These are phyloP conservation scores for Leucopsar rothschildi DNA, from an alignment of 2,113 vertebrate species.

Conservation along the genomic window DNA sequence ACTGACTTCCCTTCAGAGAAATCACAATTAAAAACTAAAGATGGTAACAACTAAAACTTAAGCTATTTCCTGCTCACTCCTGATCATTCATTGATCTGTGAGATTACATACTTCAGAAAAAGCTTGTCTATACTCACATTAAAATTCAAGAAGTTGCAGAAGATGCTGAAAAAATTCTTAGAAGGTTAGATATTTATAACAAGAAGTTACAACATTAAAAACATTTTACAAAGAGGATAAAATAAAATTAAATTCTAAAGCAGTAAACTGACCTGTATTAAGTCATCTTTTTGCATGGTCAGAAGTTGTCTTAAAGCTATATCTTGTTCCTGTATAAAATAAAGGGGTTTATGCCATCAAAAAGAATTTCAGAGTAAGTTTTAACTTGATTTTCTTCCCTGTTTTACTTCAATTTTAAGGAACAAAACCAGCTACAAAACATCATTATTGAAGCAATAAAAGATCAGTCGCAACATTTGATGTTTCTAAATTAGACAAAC, in stretches of 20 bases:
- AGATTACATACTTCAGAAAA: background rate
- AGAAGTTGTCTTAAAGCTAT: conserved; percentile 85
- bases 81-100: background rate
- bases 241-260: background rate
- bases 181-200: background rate
- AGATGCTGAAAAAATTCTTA: background rate
- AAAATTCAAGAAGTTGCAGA: background rate
- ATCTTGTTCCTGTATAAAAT: conserved; percentile 80
- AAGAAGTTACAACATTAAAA: background rate
- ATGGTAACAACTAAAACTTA: background rate
- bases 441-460: background rate
- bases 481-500: no score
- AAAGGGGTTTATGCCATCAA: background rate
- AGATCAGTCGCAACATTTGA: background rate
- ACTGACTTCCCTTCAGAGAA: background rate
- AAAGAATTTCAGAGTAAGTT: background rate
- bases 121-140: background rate
- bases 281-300: conserved; percentile 83
- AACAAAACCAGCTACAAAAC: background rate
- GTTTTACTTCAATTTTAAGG: background rate
- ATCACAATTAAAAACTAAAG: background rate
- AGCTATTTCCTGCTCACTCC: background rate
- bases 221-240: background rate
- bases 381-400: background rate
- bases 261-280: conserved; percentile 79